Evolutionary conservation across 2,797 vertebrate species (phyloP).

Genomic region (Hypotaenidia philippensis): DNA sequence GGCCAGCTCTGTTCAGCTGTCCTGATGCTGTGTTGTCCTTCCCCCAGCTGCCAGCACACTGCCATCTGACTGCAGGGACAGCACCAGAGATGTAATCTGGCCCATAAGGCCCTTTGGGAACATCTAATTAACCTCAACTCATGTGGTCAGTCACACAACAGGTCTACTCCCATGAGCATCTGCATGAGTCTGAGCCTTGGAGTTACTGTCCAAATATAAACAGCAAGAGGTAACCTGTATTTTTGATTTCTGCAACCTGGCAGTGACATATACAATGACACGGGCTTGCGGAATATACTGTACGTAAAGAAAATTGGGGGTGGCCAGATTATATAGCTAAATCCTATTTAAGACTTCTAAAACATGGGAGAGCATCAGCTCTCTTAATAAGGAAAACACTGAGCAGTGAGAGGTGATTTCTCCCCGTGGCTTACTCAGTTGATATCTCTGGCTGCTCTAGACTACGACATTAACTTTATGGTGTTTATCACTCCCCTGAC

Average conservation of each 20-base stretch:
- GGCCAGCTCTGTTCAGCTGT: neutral
- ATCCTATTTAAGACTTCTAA: neutral
- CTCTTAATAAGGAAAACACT: neutral
- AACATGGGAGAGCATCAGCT: neutral
- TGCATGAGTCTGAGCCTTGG: neutral
- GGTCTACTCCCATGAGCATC: neutral
- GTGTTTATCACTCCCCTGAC: neutral
- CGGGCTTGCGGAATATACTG: neutral
- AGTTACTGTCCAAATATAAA: neutral
- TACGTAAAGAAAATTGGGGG: neutral
- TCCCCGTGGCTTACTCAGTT: neutral
- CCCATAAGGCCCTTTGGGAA: neutral
- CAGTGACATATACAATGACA: neutral
- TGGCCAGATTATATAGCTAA: neutral
- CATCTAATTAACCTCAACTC: neutral
- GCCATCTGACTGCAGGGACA: neutral
- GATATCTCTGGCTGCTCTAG: neutral
- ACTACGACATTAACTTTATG: neutral
- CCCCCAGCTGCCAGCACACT: neutral
- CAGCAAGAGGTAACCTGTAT: neutral
- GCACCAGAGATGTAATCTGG: neutral
- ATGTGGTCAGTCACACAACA: neutral
- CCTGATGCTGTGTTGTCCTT: accelerated
- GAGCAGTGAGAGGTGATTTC: neutral
- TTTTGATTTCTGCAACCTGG: neutral